Conservation (phyloP, 2,888 invertebrate genomes). For the Oscheius sp. region DNA sequence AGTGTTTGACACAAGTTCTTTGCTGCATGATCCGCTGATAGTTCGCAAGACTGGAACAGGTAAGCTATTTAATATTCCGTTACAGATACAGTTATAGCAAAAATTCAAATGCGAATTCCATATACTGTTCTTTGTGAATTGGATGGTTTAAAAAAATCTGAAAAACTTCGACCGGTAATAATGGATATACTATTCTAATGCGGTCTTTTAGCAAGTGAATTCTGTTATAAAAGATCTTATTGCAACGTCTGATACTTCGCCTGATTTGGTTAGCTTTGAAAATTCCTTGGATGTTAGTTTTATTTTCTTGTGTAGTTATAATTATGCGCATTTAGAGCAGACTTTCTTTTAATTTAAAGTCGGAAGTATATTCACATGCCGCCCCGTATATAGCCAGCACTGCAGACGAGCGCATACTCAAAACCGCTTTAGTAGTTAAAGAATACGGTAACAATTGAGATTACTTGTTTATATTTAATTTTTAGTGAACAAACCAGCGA, state of each 20-base stretch:
- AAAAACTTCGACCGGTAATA: neutral
- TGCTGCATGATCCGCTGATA: neutral
- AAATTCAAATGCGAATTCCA: constrained; percentile 13
- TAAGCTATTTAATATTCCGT: neutral
- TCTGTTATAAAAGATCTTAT: neutral
- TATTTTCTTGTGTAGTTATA: neutral
- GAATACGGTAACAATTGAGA: neutral
- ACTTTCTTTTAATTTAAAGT: neutral
- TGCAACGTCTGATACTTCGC: neutral
- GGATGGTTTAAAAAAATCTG: constrained; percentile 20
- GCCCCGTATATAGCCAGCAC: neutral
- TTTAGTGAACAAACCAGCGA: neutral
- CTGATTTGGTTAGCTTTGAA: constrained; percentile 11
- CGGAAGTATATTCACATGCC: neutral
- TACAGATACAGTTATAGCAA: neutral
- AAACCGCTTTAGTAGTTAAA: neutral
- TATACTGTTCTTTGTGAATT: constrained; percentile 17
- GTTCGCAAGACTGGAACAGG: neutral
- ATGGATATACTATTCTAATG: too few species aligned
- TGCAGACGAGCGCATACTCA: neutral
- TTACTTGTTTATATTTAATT: neutral
- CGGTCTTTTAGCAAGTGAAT: constrained; percentile 11
- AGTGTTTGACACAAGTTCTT: constrained; percentile 18
- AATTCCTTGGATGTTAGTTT: constrained; percentile 18
- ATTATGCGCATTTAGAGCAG: neutral